Conservation (phyloP, 2,113 vertebrate species). For the Cromileptes altivelis region DNA sequence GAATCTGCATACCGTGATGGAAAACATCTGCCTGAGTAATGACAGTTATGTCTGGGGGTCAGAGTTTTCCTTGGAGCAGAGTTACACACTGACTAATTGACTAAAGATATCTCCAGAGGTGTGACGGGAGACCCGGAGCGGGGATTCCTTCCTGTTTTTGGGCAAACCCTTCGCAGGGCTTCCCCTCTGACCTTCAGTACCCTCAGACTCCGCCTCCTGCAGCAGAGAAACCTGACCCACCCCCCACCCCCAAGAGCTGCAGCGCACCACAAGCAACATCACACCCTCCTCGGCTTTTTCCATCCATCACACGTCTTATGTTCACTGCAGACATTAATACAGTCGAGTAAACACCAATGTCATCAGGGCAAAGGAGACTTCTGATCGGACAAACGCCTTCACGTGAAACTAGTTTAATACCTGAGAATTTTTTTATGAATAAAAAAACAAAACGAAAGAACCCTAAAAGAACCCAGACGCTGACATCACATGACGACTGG, state of each 20-base stretch:
- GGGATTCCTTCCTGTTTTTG: slow-evolving; percentile 78
- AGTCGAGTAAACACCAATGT: no score
- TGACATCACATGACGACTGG: slow-evolving; percentile 43
- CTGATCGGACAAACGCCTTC: no score
- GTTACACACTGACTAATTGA: not conserved
- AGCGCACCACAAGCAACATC: no score
- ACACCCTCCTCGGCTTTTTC: no score
- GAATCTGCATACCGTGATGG: not conserved
- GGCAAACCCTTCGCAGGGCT: slow-evolving; percentile 59
- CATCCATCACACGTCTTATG: no score
- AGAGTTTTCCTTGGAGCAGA: slow-evolving; percentile 8
- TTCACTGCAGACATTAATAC: no score
- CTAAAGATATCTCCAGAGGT: slow-evolving; percentile 55
- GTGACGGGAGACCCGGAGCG: slow-evolving; percentile 50
- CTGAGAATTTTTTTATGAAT: not conserved
- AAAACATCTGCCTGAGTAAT: not conserved
- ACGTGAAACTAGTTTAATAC: not conserved
- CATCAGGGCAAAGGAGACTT: no score
- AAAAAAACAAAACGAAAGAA: not conserved
- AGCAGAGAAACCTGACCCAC: not conserved
- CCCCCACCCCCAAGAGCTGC: no score
- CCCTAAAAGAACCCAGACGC: no score
- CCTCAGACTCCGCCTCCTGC: slow-evolving; percentile 7
- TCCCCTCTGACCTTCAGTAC: slow-evolving; percentile 47
- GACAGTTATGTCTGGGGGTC: slow-evolving; percentile 12